phyloP scores from a whole-genome alignment of 2,113 vertebrate species.

The Gyps fulvus region DNA sequence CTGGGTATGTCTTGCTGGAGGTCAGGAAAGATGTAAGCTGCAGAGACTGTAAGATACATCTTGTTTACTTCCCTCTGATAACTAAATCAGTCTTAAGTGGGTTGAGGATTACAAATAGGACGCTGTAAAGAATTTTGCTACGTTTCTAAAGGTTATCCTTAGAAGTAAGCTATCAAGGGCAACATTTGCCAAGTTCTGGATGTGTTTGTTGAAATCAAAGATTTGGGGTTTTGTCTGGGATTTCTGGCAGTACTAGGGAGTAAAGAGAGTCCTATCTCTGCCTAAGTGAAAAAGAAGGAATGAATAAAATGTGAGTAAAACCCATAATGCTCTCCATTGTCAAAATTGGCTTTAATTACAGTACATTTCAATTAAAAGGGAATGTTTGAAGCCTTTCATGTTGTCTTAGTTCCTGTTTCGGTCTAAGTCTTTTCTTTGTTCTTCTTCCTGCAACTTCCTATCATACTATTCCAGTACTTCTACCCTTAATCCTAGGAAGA shows the following conservation, averaged over 20 bases:
- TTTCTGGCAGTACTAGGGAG: background rate
- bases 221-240: background rate
- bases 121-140: background rate
- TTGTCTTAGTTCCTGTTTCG: background rate
- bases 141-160: background rate
- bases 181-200: background rate
- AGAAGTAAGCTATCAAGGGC: background rate
- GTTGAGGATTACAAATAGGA: background rate
- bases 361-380: background rate
- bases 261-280: background rate
- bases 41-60: background rate
- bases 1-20: background rate
- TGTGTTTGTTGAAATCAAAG: background rate
- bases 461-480: background rate
- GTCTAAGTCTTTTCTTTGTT: background rate
- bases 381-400: background rate
- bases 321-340: background rate
- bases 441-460: background rate
- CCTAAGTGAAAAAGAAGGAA: background rate
- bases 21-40: background rate
- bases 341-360: slow-evolving; percentile 16
- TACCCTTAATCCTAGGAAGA: background rate
- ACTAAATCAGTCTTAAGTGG: background rate
- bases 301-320: background rate
- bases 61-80: background rate